Percentiles rank a stretch among this genome's conserved stretches.
Evolutionary conservation across 2,888 invertebrate genomes (phyloP).

Genomic region (Drosophila paranaensis): DNA sequence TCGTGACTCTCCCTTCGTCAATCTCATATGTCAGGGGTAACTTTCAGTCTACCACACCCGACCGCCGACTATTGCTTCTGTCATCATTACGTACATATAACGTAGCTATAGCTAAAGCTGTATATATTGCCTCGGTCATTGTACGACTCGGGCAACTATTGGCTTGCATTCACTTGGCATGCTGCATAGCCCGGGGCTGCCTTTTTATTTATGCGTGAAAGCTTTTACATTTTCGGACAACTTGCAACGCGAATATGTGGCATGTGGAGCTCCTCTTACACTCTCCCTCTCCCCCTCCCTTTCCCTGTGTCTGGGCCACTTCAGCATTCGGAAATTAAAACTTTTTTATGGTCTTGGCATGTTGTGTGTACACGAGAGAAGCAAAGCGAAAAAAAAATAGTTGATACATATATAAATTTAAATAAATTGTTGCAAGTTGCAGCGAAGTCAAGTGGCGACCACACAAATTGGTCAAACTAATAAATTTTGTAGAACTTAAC

Average conservation of each 20-base stretch:
- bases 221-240: conserved; percentile 60
- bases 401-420: conserved; percentile 30
- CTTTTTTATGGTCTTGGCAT: conserved; percentile 68
- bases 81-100: not conserved
- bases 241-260: conserved; percentile 47
- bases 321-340: conserved; percentile 68
- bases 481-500: conserved; percentile 42
- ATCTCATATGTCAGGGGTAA: too few species aligned
- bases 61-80: not conserved
- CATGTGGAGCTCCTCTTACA: conserved; percentile 9
- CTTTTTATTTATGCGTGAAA: conserved; percentile 74
- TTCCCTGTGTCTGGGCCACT: conserved; percentile 47
- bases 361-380: conserved; percentile 26
- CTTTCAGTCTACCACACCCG: too few species aligned
- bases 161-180: conserved; percentile 46
- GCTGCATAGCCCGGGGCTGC: conserved; percentile 50
- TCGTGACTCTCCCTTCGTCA: too few species aligned
- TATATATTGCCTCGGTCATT: conserved; percentile 46
- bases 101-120: not conserved
- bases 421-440: conserved; percentile 53
- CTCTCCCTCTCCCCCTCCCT: not conserved
- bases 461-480: conserved; percentile 60
- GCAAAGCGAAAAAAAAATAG: not conserved
- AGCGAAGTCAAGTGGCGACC: conserved; percentile 47
- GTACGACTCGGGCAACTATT: conserved; percentile 47